Percentiles rank a stretch among this genome's conserved stretches.
These are phyloP conservation scores for Apodemia hepburni DNA, from an alignment of 2,888 invertebrate species.

Conservation along the genomic window DNA sequence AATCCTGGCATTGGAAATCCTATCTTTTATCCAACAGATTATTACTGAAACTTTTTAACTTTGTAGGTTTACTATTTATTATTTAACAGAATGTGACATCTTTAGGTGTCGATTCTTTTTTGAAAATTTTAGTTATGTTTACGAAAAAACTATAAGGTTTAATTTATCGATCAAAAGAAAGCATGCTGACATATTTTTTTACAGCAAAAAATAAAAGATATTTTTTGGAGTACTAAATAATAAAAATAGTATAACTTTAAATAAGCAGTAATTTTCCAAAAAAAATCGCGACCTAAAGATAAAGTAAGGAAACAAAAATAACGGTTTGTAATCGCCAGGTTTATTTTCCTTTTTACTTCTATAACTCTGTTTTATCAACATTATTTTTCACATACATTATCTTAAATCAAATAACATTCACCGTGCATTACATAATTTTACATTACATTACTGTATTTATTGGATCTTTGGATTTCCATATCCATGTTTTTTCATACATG, in stretches of 20 bases:
- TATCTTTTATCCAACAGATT: background rate
- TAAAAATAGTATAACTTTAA: no score
- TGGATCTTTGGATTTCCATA: slow-evolving; percentile 41
- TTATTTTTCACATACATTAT: slow-evolving; percentile 66
- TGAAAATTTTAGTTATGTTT: no score
- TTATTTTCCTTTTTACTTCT: slow-evolving; percentile 61
- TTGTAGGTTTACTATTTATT: background rate
- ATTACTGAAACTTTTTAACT: background rate
- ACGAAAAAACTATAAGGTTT: no score
- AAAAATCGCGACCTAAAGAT: background rate
- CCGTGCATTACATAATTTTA: slow-evolving; percentile 48
- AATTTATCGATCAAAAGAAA: no score
- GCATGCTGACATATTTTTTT: no score
- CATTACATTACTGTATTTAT: slow-evolving; percentile 35
- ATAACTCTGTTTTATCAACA: slow-evolving; percentile 61
- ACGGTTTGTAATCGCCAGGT: slow-evolving; percentile 66
- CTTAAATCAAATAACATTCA: slow-evolving; percentile 69
- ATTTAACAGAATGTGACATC: background rate
- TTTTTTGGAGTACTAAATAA: no score
- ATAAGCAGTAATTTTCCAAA: no score
- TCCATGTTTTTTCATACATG: slow-evolving; percentile 41
- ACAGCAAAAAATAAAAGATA: no score
- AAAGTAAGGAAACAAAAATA: slow-evolving; percentile 44
- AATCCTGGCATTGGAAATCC: background rate
- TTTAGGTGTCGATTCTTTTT: background rate